Evolutionary conservation across 2,113 vertebrate genomes (phyloP), one percentile per base, ranked within the genome.

Genomic region (Rhodinocichla rosea): DNA sequence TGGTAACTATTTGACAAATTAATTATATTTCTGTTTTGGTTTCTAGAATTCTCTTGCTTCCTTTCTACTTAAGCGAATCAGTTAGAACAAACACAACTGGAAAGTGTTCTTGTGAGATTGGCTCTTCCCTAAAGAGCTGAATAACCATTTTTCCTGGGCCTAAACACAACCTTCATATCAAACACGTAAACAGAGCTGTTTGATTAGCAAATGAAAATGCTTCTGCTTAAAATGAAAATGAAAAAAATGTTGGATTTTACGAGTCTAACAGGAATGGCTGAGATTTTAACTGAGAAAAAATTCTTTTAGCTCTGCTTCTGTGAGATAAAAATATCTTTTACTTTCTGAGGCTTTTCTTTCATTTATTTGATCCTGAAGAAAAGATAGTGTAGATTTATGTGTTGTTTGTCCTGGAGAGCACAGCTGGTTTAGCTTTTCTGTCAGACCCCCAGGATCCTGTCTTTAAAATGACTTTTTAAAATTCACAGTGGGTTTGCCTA

Each of bases 391-490:
- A 87, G 83, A 96, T 95, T 96, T 94, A 87, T 69, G 52, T 67
- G 44, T 82, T 94, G 73, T 91, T 95, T 91, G 87, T 52, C 85
- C 83, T 73, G 57, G 37, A 93, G 42, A 89, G 83, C 86, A 85
- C 95, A 96, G 83, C 83, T 96, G 89, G 6, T 94, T 95, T 74
- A 89, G 81, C 42, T 97, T 96, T 87, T 75, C 92, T 93, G 92
- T 84, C 96, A 96, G 79, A 91, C 77, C 87, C 92, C 53, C 76
- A 89, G 62, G 50, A 93, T 89, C 21, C 42, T 13, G 7, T 44
- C 70, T 75, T 81, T 83, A 82, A 64, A 94, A 93, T 22, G 15
- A 76, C 52, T 87, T 94, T 93, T 88, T 93, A 0, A 94, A 95
- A 95, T 0, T 2, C 40, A 71, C 44, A 40, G 52, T 55, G 80